A percentile compares a stretch with the other conserved stretches of the same genome.
Conservation (phyloP, 2,888 invertebrate species). For the Stegana nigrithorax region DNA sequence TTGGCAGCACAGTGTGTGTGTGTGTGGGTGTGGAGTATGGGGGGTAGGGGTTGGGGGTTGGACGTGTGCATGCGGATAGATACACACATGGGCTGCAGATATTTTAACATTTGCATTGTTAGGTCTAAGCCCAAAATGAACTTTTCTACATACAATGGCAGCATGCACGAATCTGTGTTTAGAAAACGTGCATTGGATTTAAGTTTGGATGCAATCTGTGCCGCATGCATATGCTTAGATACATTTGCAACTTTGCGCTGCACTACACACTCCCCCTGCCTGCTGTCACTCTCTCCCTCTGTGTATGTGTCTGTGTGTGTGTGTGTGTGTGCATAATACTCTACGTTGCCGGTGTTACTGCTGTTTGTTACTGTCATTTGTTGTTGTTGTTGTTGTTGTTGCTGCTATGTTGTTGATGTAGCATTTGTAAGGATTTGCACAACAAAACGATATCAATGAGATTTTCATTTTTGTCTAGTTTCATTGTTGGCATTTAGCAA, state of each 20-base stretch:
- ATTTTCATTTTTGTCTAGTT: slow-evolving; percentile 25
- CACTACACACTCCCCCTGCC: too few species aligned
- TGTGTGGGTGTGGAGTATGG: too few species aligned
- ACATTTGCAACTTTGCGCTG: too few species aligned
- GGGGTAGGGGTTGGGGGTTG: too few species aligned
- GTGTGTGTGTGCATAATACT: not conserved
- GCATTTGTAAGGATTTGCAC: slow-evolving; percentile 61
- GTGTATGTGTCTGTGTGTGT: slow-evolving; percentile 3
- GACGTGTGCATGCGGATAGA: not conserved
- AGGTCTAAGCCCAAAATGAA: slow-evolving; percentile 27
- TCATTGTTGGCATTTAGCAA: slow-evolving; percentile 34
- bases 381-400: not conserved
- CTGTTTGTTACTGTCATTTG: slow-evolving; percentile 38
- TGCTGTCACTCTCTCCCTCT: not conserved
- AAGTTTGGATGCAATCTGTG: not conserved
- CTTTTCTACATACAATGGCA: not conserved
- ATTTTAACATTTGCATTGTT: slow-evolving; percentile 9
- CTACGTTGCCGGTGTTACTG: not conserved
- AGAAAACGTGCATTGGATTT: slow-evolving; percentile 24
- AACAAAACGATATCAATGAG: slow-evolving; percentile 45
- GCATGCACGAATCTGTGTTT: slow-evolving; percentile 8
- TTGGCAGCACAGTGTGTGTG: too few species aligned
- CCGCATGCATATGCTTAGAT: not conserved
- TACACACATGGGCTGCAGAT: not conserved
- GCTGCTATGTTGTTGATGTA: slow-evolving; percentile 37